Percentiles rank a stretch among this genome's conserved stretches.
Conservation (phyloP, 2,888 invertebrate species). For the Myopa tessellatipennis region DNA sequence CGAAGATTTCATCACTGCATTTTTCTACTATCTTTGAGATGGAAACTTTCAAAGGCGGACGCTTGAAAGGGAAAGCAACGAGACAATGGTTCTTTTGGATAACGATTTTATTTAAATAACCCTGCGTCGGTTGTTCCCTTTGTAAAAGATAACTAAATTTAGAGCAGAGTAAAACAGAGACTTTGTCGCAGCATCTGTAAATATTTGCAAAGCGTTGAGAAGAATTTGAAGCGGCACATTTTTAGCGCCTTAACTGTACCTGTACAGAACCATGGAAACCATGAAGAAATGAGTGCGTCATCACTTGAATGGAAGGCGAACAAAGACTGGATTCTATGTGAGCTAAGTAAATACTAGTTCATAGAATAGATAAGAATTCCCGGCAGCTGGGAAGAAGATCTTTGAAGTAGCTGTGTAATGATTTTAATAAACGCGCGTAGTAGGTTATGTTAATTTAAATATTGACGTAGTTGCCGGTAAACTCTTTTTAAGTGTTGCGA, state of each 20-base stretch:
- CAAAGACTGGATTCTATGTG: not conserved
- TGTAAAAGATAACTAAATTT: slow-evolving; percentile 5
- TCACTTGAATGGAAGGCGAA: slow-evolving; percentile 7
- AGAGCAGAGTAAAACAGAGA: slow-evolving; percentile 9
- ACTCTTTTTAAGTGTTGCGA: not conserved
- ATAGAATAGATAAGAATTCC: not conserved
- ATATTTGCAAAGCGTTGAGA: slow-evolving; percentile 41
- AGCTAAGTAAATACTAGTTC: slow-evolving; percentile 4
- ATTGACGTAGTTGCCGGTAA: slow-evolving; percentile 14
- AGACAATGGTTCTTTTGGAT: not conserved
- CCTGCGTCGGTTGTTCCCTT: not conserved
- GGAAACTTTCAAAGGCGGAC: not conserved
- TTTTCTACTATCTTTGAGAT: not conserved
- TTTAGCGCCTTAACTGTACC: slow-evolving; percentile 39
- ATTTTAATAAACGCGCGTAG: not conserved
- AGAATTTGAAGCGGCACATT: slow-evolving; percentile 33
- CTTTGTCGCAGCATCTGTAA: slow-evolving; percentile 32
- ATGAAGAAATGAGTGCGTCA: not conserved
- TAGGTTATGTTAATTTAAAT: not conserved
- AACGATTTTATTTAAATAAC: not conserved
- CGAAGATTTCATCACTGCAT: not conserved
- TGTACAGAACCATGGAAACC: not conserved
- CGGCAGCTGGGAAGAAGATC: not conserved
- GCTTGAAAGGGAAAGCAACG: not conserved
- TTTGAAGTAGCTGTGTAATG: slow-evolving; percentile 8